Evolutionary conservation across 2,888 invertebrate species (phyloP), one percentile per base, ranked within the genome.

Genomic region (Eupithecia tripunctaria): DNA sequence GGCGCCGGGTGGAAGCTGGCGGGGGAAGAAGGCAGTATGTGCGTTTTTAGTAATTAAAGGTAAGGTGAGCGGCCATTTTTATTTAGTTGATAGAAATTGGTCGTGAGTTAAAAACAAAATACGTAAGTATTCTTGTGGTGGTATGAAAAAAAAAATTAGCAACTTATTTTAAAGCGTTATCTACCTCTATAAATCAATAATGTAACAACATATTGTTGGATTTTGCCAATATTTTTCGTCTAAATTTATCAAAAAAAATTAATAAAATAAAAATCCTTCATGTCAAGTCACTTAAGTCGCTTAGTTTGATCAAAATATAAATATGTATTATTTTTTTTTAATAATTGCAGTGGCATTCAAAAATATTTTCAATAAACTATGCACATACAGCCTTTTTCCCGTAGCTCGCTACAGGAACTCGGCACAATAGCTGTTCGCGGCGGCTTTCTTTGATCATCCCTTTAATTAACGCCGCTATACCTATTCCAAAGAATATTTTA

Each of bases 381-480:
- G 78, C 72, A 88, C 60, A 67, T 80, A 62, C 85, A 10, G 3
- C 77, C 4, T 74, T 86, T 63, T 85, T 3, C 79, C 0, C 12
- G 8, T 15, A 1, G 10, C 18, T 3, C 74, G 81, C 38, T 32
- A 77, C 86, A 88, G 91, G 91, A 91, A 91, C 91, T 90, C 87
- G 81, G 90, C 87, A 92, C 91, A 92, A 91, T 90, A 86, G 89
- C 84, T 83, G 85, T 80, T 84, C 83, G 82, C 85, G 83, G 83
- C 80, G 84, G 81, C 82, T 85, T 91, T 92, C 92, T 93, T 93
- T 93, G 93, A 92, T 93, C 92, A 88, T 85, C 83, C 81, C 85
- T 85, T 87, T 92, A 92, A 93, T 92, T 93, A 92, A 91, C 87
- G 87, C 82, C 64, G 60, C 63, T 74, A 56, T 70, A 70, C 67